phyloP scores from a whole-genome alignment of 2,797 vertebrate species.

The Sternarchorhynchus goeldii region DNA sequence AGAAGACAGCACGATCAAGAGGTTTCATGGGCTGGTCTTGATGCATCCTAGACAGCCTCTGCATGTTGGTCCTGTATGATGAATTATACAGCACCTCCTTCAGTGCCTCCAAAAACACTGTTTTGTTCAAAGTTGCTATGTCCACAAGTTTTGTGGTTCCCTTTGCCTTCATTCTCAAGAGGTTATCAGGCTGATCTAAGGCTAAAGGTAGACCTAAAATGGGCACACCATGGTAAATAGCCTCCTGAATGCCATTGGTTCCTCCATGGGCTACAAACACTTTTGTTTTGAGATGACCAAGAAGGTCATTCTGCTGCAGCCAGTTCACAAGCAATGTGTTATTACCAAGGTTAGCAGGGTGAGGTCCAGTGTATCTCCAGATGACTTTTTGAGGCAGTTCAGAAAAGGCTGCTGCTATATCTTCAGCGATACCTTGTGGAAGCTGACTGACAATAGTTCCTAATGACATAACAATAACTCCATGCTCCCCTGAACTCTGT shows the following conservation, averaged over 20 bases:
- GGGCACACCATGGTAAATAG: constrained; percentile 60
- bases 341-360: constrained; percentile 56
- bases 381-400: constrained; percentile 60
- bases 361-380: constrained; percentile 56
- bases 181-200: constrained; percentile 60
- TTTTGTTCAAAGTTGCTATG: constrained; percentile 43
- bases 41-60: constrained; percentile 56
- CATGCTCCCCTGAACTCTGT: constrained; percentile 49
- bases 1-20: constrained; percentile 55
- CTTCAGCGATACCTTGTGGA: constrained; percentile 41
- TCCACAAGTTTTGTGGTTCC: constrained; percentile 55
- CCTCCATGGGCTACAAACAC: constrained; percentile 61
- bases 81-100: constrained; percentile 51
- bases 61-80: constrained; percentile 58
- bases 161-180: constrained; percentile 49
- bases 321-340: constrained; percentile 61
- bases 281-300: constrained; percentile 59
- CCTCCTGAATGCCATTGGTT: constrained; percentile 60
- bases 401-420: constrained; percentile 53
- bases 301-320: constrained; percentile 63
- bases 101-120: constrained; percentile 47
- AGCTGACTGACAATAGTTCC: constrained; percentile 44
- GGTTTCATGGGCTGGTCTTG: constrained; percentile 58
- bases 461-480: constrained; percentile 61
- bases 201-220: constrained; percentile 58